A percentile compares a stretch with the other conserved stretches of the same genome.
Conservation (phyloP, 2,888 invertebrate species). For the Lithophane socia region DNA sequence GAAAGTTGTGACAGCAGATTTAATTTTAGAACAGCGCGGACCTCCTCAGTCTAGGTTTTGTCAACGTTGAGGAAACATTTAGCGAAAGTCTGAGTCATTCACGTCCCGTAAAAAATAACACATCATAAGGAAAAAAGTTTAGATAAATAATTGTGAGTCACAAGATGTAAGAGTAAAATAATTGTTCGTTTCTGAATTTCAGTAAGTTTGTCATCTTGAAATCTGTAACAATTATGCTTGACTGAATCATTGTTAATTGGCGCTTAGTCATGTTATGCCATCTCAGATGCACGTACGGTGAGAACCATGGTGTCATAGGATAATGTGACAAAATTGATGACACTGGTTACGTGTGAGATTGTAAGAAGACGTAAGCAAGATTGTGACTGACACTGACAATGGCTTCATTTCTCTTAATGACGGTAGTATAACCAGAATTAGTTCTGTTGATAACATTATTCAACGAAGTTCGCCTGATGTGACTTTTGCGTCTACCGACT, state of each 20-base stretch:
- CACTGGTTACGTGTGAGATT: neutral
- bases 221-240: conserved; percentile 2
- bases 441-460: no score
- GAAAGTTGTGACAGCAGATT: neutral
- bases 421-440: no score
- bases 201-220: conserved; percentile 39
- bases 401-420: no score
- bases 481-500: no score
- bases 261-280: conserved; percentile 33
- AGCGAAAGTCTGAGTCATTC: neutral
- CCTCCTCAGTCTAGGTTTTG: neutral
- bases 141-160: conserved; percentile 17
- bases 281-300: neutral
- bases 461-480: no score
- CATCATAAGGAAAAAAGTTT: neutral
- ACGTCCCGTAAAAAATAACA: neutral
- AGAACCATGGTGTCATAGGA: conserved; percentile 8
- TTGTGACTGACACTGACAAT: no score
- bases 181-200: conserved; percentile 21
- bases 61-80: neutral
- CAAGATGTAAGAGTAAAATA: neutral
- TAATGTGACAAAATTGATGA: conserved; percentile 25
- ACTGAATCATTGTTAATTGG: conserved; percentile 31
- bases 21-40: neutral
- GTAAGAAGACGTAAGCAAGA: neutral